Evolutionary conservation across 2,888 invertebrate genomes (phyloP), one percentile per base, ranked within the genome.

Genomic region (Phoenoteleia sp.): DNA sequence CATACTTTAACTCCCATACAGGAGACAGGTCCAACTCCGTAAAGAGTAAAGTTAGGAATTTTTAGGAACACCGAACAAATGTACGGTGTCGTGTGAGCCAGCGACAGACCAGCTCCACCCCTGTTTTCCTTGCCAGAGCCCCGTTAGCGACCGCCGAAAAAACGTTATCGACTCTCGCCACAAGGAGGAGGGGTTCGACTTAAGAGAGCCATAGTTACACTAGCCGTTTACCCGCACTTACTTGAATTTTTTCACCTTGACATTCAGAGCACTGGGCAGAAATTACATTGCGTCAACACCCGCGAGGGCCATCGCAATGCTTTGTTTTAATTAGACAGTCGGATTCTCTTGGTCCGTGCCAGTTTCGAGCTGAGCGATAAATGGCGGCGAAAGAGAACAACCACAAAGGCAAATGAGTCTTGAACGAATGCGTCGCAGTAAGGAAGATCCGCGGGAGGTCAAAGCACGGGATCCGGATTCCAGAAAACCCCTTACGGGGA

Each of bases 221-320:
- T 95, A 94, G 94, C 95, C 94, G 95, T 95, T 95, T 95, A 95
- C 95, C 94, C 94, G 95, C 95, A 95, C 95, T 95, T 95, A 93
- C 92, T 95, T 95, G 94, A 95, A 95, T 95, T 95, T 95, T 95
- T 95, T 95, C 95, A 95, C 95, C 94, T 95, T 96, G 95, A 96
- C 95, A 96, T 93, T 93, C 92, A 95, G 94, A 95, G 95, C 95
- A 96, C 95, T 95, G 95, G 95, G 95, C 95, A 96, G 95, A 96
- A 96, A 96, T 96, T 95, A 96, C 95, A 95, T 95, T 95, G 94
- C 94, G 95, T 95, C 95, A 95, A 94, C 94, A 95, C 94, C 94
- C 94, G 94, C 93, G 93, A 94, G 94, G 95, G 95, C 95, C 95
- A 95, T 96, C 95, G 95, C 95, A 95, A 95, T 95, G 95, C 95